Conservation (phyloP, 2,888 invertebrate species). For the Eudemis profundana region DNA sequence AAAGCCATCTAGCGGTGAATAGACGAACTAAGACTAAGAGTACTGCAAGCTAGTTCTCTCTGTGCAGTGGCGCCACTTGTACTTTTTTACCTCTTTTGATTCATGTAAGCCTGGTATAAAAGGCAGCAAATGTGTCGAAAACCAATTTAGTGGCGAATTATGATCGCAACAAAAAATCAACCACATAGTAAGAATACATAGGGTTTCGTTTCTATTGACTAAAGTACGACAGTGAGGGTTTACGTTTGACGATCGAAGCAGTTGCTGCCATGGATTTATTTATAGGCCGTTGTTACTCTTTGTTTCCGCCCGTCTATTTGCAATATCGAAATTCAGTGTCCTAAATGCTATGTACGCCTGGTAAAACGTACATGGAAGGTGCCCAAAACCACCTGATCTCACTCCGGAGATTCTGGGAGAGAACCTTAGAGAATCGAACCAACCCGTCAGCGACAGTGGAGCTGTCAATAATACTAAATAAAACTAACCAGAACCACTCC, state of each 20-base stretch:
- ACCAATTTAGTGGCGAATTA: conserved; percentile 40
- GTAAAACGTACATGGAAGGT: conserved; percentile 14
- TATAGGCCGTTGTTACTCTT: neutral
- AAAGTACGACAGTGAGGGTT: neutral
- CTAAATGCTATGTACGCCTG: conserved; percentile 4
- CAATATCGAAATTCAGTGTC: neutral
- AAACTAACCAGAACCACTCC: too few relatives aligned
- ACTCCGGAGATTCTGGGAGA: neutral
- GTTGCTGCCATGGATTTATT: conserved; percentile 25
- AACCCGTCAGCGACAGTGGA: neutral
- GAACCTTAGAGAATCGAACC: neutral
- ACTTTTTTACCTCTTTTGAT: neutral
- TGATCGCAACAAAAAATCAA: conserved; percentile 20
- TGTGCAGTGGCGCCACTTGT: neutral
- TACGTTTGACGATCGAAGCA: too few relatives aligned
- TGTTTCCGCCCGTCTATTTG: neutral
- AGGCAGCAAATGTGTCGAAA: conserved; percentile 43
- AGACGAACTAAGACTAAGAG: conserved; percentile 9
- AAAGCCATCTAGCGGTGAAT: conserved; percentile 28
- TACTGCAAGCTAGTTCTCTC: neutral
- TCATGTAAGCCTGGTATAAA: conserved; percentile 36
- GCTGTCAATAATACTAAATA: neutral
- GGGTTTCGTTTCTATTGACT: conserved; percentile 16
- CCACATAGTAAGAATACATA: neutral
- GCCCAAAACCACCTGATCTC: conserved; percentile 1